Percentiles rank a stretch among this genome's conserved stretches.
Conservation (phyloP, 2,888 invertebrate genomes). For the Keiferia lycopersicella region DNA sequence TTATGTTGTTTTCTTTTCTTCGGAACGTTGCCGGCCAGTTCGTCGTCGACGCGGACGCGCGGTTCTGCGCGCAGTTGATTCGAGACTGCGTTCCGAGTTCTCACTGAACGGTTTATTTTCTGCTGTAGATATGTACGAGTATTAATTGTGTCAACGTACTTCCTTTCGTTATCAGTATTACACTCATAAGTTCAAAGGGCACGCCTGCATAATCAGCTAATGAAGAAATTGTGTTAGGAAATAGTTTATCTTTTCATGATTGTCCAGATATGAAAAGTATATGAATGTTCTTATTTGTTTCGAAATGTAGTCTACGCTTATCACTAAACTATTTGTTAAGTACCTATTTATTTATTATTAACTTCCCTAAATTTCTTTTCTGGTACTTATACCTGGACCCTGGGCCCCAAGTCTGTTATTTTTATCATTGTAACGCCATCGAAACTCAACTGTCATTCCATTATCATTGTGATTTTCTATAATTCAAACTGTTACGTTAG, state of each 20-base stretch:
- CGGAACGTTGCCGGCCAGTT: constrained; percentile 9
- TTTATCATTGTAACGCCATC: too few relatives aligned
- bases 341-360: not conserved
- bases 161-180: constrained; percentile 6
- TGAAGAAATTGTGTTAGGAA: constrained; percentile 10
- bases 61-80: constrained; percentile 2
- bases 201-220: not conserved
- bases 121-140: constrained; percentile 4
- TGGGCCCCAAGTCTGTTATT: too few relatives aligned
- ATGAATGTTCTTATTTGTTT: not conserved
- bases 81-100: not conserved
- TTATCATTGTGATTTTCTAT: too few relatives aligned
- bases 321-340: not conserved
- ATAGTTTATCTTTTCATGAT: not conserved
- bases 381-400: too few relatives aligned
- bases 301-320: not conserved
- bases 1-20: constrained; percentile 18
- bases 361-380: too few relatives aligned
- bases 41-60: constrained; percentile 5
- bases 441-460: too few relatives aligned
- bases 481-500: too few relatives aligned
- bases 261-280: not conserved
- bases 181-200: constrained; percentile 22
- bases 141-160: not conserved
- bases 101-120: constrained; percentile 16